Conservation (phyloP, 2,888 invertebrate genomes). For the Synergus laeviventris region DNA sequence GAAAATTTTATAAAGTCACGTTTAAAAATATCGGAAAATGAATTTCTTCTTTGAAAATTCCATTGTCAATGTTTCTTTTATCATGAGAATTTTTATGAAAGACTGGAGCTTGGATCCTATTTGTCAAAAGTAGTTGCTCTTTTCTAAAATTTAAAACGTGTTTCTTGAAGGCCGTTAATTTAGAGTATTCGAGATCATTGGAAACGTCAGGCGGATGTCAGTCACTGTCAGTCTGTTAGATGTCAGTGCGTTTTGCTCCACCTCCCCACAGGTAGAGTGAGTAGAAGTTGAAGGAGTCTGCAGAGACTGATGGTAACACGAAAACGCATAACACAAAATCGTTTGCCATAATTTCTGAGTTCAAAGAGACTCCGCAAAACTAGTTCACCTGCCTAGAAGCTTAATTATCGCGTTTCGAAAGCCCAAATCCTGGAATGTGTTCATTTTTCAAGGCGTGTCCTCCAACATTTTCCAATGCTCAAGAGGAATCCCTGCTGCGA, state of each 20-base stretch:
- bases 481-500: background rate
- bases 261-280: constrained; percentile 45
- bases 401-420: constrained; percentile 63
- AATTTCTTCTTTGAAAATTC: background rate
- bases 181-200: constrained; percentile 71
- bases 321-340: constrained; percentile 56
- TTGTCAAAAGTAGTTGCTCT: constrained; percentile 18
- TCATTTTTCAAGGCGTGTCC: constrained; percentile 13
- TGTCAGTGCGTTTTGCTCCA: constrained; percentile 55
- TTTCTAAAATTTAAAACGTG: constrained; percentile 21
- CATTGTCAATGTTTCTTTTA: constrained; percentile 7
- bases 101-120: background rate
- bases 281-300: constrained; percentile 17
- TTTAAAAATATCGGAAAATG: background rate
- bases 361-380: constrained; percentile 58
- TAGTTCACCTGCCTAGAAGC: constrained; percentile 54
- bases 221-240: constrained; percentile 67
- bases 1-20: too few relatives aligned
- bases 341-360: constrained; percentile 49
- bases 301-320: constrained; percentile 55
- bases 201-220: constrained; percentile 71
- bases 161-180: constrained; percentile 51
- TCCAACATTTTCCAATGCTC: constrained; percentile 2
- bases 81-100: background rate
- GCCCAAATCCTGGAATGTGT: constrained; percentile 19